Base-by-base conservation (phyloP, 2,797 vertebrate species). In the Hyperoplus lanceolatus region DNA sequence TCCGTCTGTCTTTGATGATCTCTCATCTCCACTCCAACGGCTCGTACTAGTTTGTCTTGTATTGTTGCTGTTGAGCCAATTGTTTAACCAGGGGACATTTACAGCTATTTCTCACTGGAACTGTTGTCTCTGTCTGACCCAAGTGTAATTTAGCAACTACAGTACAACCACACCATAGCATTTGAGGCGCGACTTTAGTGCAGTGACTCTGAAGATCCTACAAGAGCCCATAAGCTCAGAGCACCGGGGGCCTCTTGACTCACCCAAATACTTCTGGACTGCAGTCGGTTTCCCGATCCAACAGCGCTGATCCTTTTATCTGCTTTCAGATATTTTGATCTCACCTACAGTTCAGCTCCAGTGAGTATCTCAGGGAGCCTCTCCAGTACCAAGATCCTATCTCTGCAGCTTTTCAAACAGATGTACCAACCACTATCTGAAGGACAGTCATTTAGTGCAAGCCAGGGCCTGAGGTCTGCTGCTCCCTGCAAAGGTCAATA, bases 271-370 rank as follows among this genome's bases (percentile, higher is more conserved):
- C 82, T 70, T 85, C 54, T 12, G 62, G 59, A 13, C 60, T 6
- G 36, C 41, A 45, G 53, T 72, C 39, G 50, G 58, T 74, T 29
- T 29, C 51, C 21, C 72, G 59, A 63, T 51, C 46, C 67, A 59
- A 73, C 61, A 54, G 53, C 5, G 42, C 80, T 77, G 79, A 89
- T 81, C 83, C 81, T 85, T 87, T 85, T 84, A 91, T 88, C 84
- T 80, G 60, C 67, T 77, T 65, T 67, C 29, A 83, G 75, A 79
- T 86, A 43, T 82, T 86, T 79, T 81, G 74, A 87, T 86, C 84
- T 87, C 80, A 80, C 79, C 75, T 76, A 58, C 73, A 79, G 81
- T 84, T 85, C 68, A 50, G 74, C 82, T 82, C 8, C 2, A 83
- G 45, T 67, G 64, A 73, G 75, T 50, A 43, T 75, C 63, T 81